Evolutionary conservation across 2,113 vertebrate genomes (phyloP).

Genomic region (Rhinopithecus roxellana): DNA sequence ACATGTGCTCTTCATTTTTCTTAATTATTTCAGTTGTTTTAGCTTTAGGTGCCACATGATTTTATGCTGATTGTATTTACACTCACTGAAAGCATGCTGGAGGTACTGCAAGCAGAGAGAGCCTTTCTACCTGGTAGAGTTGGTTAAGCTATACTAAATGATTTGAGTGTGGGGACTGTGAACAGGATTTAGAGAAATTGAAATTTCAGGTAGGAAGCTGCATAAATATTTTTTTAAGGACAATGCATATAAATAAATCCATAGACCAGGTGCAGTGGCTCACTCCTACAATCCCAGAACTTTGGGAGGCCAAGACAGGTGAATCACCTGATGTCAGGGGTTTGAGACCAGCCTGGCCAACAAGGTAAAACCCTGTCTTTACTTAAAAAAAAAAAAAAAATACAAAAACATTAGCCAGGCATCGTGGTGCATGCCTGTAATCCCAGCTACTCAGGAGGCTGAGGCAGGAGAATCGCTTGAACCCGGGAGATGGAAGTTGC

Average conservation of each 20-base stretch:
- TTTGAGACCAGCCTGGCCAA: too few species aligned
- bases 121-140: neutral
- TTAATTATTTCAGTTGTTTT: neutral
- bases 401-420: too few species aligned
- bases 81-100: neutral
- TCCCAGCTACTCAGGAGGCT: too few species aligned
- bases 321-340: too few species aligned
- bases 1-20: neutral
- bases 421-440: too few species aligned
- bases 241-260: neutral
- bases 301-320: too few species aligned
- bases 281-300: too few species aligned
- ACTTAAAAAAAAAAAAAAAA: too few species aligned
- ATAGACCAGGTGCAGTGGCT: neutral
- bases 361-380: too few species aligned
- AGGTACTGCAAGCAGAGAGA: neutral
- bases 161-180: neutral
- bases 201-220: neutral
- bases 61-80: neutral
- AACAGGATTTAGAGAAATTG: neutral
- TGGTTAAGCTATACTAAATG: neutral
- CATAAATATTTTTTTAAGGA: neutral
- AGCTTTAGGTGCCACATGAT: neutral
- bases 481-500: too few species aligned
- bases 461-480: too few species aligned